Percentiles rank a stretch among this genome's conserved stretches.
These are phyloP conservation scores for Meta bourneti DNA, from an alignment of 2,888 invertebrate species.

Conservation along the genomic window DNA sequence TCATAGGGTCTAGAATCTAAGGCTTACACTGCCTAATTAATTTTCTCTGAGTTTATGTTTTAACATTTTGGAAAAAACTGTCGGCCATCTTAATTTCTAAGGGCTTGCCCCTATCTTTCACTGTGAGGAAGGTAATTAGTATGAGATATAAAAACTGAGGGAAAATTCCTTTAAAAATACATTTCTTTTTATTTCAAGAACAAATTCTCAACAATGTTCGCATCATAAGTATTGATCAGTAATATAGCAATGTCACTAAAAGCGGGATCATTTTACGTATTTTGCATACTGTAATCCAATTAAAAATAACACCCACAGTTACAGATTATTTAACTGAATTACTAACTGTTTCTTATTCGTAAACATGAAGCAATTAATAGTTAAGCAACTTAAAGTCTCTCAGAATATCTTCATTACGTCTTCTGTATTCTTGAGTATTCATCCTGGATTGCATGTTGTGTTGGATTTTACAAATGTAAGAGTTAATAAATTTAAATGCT, in stretches of 20 bases:
- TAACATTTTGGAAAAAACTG: neutral
- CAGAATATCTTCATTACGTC: no score
- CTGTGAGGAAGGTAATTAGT: neutral
- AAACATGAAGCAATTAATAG: no score
- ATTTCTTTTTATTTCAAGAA: neutral
- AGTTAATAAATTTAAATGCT: no score
- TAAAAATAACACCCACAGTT: no score
- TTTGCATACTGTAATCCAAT: no score
- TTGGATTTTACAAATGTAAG: no score
- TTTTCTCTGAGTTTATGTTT: slow-evolving; percentile 13
- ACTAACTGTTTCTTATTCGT: no score
- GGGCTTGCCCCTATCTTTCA: neutral
- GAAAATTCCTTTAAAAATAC: neutral
- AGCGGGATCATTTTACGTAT: no score
- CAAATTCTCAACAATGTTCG: neutral
- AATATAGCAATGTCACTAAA: neutral
- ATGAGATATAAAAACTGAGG: neutral
- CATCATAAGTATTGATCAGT: neutral
- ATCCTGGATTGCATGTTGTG: no score
- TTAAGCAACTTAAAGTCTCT: no score
- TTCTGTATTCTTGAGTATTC: no score
- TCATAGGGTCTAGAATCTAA: neutral
- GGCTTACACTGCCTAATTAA: slow-evolving; percentile 3
- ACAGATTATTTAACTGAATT: no score
- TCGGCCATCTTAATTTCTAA: neutral